Base-by-base conservation (phyloP, 2,113 vertebrate species). In the Pangasianodon hypophthalmus region DNA sequence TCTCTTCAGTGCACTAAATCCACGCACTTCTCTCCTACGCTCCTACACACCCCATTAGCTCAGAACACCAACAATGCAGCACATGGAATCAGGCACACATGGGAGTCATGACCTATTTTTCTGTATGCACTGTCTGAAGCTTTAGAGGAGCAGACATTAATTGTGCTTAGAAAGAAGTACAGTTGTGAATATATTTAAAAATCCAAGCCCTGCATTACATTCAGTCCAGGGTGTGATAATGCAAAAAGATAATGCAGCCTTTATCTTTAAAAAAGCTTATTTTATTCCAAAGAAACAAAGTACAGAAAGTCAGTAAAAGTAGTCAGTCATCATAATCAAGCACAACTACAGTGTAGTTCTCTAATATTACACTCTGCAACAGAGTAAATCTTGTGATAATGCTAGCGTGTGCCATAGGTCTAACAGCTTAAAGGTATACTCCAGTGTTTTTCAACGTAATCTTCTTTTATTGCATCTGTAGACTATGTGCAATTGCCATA, bases 321-420 rank as follows among this genome's bases (percentile, higher is more conserved):
- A 91, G 83, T 88, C 46, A 56, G 32, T 83, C 67, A 87, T 75
- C 67, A 84, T 48, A 85, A 90, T 88, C 92, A 94, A 94, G 94
- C 94, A 94, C 92, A 92, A 84, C 71, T 91, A 91, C 83, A n/a
- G 52, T 79, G 89, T 87, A 84, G 86, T 87, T 92, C 41, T 92
- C 89, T 83, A 88, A 80, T 64, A 58, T 75, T 82, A 87, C 58
- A 89, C 84, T 86, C 84, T 86, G 84, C 75, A 56, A 80, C 54
- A 86, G 88, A 86, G 83, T 79, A 86, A 44, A n/a, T 41, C 50
- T 32, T 26, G 84, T 41, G n/a, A 62, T 52, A 80, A 58, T 67
- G 19, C 71, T 64, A 80, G n/a, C 8, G 41, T 82, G 81, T 73
- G 50, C 32, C 67, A 64, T 50, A 44, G 21, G 37, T 46, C 29